These are phyloP conservation scores for Rutpela maculata DNA, from an alignment of 2,888 invertebrate species.

Conservation along the genomic window DNA sequence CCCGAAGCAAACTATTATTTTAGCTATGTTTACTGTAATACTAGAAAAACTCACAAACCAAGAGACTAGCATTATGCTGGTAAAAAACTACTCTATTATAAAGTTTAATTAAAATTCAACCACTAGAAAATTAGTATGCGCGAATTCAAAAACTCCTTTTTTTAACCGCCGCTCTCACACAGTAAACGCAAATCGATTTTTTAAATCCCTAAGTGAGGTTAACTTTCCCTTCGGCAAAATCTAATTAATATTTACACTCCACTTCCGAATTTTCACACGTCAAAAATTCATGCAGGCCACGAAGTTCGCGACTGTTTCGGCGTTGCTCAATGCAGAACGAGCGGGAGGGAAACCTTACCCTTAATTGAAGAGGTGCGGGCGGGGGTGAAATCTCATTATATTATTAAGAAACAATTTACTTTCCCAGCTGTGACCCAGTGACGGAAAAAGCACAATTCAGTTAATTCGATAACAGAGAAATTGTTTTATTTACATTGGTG, in stretches of 20 bases:
- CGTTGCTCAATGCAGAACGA: neutral
- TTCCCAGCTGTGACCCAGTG: slow-evolving; percentile 10
- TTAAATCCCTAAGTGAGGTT: neutral
- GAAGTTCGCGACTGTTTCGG: neutral
- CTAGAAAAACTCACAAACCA: neutral
- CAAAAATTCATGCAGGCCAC: neutral
- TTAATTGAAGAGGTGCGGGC: neutral
- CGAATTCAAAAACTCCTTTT: neutral
- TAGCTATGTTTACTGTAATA: too few relatives aligned
- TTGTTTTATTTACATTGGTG: neutral
- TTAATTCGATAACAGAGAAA: neutral
- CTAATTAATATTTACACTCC: slow-evolving; percentile 4
- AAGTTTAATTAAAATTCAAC: neutral
- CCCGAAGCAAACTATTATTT: too few relatives aligned
- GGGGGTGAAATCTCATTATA: slow-evolving; percentile 18
- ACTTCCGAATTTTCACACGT: slow-evolving; percentile 12
- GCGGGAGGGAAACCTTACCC: slow-evolving; percentile 9
- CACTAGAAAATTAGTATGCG: neutral
- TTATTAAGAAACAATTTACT: slow-evolving; percentile 23
- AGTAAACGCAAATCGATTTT: neutral
- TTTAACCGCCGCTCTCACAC: neutral
- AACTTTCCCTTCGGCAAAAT: neutral
- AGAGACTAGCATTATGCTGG: neutral
- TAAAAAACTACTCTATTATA: neutral
- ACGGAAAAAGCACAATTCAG: neutral